Evolutionary conservation across 1,140 invertebrate species (phyloP).

Genomic region (Liolophura sinensis): DNA sequence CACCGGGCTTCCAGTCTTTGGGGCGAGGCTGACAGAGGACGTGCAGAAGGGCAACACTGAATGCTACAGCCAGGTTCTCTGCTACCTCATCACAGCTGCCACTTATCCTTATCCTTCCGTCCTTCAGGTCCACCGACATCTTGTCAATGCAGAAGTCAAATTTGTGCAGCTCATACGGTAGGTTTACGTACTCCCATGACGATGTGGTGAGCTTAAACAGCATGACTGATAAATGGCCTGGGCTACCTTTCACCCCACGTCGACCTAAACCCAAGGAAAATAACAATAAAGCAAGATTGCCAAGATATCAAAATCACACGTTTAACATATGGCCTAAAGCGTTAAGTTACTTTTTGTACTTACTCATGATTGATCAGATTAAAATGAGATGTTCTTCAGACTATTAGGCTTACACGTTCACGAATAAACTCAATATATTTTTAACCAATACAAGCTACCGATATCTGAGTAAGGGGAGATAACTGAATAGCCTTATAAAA

Average conservation of each 20-base stretch:
- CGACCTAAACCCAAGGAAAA: conserved; percentile 13
- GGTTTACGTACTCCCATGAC: conserved; percentile 26
- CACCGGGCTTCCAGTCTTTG: conserved; percentile 31
- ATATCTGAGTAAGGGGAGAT: too few species aligned
- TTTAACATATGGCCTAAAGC: too few species aligned
- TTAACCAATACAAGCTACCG: too few species aligned
- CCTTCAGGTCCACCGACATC: conserved; percentile 19
- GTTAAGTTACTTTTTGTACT: too few species aligned
- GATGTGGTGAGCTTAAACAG: conserved; percentile 34
- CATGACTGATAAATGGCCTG: conserved; percentile 38
- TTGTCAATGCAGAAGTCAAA: conserved; percentile 16
- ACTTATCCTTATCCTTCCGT: conserved; percentile 4
- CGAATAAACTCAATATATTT: too few species aligned
- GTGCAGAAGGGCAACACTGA: conserved; percentile 46
- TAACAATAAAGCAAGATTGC: neutral
- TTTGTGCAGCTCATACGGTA: conserved; percentile 7
- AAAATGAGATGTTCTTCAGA: too few species aligned
- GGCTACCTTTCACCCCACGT: conserved; percentile 30
- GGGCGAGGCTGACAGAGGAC: conserved; percentile 50
- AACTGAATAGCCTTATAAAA: too few species aligned
- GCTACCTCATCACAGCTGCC: conserved; percentile 28
- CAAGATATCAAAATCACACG: too few species aligned
- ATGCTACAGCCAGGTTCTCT: conserved; percentile 46
- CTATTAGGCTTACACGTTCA: too few species aligned
- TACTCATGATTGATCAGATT: too few species aligned